Conservation (phyloP, 2,113 vertebrate species). For the Serinus canaria region DNA sequence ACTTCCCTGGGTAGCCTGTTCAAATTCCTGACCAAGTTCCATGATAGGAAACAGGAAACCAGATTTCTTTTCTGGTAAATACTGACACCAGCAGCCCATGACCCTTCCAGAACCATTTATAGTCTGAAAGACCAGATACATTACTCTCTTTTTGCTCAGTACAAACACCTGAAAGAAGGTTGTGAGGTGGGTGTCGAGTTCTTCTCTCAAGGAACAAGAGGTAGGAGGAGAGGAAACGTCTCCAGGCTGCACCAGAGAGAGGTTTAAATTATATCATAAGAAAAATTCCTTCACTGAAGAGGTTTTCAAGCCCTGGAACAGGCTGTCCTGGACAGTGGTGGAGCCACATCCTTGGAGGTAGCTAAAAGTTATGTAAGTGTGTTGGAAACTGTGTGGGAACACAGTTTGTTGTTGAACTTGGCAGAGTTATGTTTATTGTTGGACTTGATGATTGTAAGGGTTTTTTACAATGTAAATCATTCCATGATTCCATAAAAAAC, state of each 20-base stretch:
- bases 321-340: accelerated
- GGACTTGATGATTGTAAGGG: accelerated
- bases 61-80: not conserved
- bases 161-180: not conserved
- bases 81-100: not conserved
- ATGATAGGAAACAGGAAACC: not conserved
- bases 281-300: not conserved
- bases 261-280: not conserved
- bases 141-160: accelerated
- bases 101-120: not conserved
- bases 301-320: not conserved
- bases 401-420: not conserved
- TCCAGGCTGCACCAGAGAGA: not conserved
- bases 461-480: not conserved
- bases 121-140: not conserved
- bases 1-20: not conserved
- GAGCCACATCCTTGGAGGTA: not conserved
- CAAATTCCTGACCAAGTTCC: not conserved
- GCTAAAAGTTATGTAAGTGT: not conserved
- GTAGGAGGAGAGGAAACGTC: not conserved
- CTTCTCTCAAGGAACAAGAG: not conserved
- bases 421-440: not conserved
- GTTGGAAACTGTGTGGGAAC: accelerated
- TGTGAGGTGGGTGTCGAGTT: accelerated
- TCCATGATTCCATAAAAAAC: not conserved